phyloP scores from a whole-genome alignment of 1,140 invertebrate species.

The Diabrotica virgifera region DNA sequence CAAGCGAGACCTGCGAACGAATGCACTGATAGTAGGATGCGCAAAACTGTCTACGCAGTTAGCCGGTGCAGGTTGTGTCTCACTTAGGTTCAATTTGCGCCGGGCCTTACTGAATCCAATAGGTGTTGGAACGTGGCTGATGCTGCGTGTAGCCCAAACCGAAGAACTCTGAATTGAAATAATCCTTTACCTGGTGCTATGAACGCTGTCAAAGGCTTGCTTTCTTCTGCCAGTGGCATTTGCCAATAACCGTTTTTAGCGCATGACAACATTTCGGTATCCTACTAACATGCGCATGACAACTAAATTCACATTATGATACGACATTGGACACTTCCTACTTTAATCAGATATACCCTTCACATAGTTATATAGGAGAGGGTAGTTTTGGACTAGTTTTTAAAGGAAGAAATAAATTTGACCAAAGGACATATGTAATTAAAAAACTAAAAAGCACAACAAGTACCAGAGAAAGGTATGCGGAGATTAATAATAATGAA shows the following conservation, averaged over 20 bases:
- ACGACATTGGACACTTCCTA: conserved; percentile 43
- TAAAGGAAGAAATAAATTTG: conserved; percentile 62
- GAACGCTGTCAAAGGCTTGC: conserved; percentile 47
- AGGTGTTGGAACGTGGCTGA: too few species aligned
- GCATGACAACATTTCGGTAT: conserved; percentile 23
- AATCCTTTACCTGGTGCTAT: too few species aligned
- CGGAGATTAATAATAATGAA: conserved; percentile 71
- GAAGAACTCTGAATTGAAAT: too few species aligned
- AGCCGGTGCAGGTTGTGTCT: too few species aligned
- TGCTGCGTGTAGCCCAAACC: too few species aligned
- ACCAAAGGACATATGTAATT: conserved; percentile 66
- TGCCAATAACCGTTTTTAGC: conserved; percentile 8
- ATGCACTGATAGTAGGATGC: too few species aligned
- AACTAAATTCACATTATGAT: conserved; percentile 30
- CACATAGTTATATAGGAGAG: conserved; percentile 61
- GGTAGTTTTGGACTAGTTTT: conserved; percentile 76
- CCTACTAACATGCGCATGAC: too few species aligned
- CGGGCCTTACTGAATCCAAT: too few species aligned
- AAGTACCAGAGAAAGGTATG: conserved; percentile 59
- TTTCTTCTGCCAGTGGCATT: too few species aligned
- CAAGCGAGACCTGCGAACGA: too few species aligned
- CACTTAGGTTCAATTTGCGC: too few species aligned
- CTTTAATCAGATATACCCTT: conserved; percentile 65
- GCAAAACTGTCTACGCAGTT: too few species aligned
- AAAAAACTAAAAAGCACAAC: conserved; percentile 58